Evolutionary conservation across 1,140 invertebrate genomes (phyloP).

Genomic region (Laodelphax striatellus): DNA sequence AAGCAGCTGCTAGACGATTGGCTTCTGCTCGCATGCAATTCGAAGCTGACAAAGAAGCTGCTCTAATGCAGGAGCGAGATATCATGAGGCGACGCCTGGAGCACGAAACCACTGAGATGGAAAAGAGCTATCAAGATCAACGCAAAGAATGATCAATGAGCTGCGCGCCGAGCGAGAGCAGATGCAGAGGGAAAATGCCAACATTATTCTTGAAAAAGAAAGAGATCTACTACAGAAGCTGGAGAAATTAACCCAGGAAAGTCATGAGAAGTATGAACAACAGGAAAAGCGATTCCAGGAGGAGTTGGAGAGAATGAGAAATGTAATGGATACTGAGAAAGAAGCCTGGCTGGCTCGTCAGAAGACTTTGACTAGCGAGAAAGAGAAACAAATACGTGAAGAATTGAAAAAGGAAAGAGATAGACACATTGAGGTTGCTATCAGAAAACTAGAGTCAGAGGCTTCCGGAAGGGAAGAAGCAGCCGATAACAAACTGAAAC

Average conservation of each 20-base stretch:
- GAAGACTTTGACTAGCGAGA: slow-evolving; percentile 37
- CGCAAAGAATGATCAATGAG: slow-evolving; percentile 38
- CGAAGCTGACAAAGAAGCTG: slow-evolving; percentile 35
- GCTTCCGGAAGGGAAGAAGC: slow-evolving; percentile 39
- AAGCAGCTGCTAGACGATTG: slow-evolving; percentile 37
- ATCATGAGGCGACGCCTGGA: slow-evolving; percentile 33
- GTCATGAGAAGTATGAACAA: slow-evolving; percentile 14
- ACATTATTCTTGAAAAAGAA: slow-evolving; percentile 16
- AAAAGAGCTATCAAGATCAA: slow-evolving; percentile 40
- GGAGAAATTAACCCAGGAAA: slow-evolving; percentile 17
- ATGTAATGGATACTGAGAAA: slow-evolving; percentile 41
- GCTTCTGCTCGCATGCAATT: slow-evolving; percentile 36
- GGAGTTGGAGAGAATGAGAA: slow-evolving; percentile 41
- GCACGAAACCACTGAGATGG: slow-evolving; percentile 39
- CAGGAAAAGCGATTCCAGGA: background rate
- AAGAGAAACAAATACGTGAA: slow-evolving; percentile 43
- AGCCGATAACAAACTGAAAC: slow-evolving; percentile 46
- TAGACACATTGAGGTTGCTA: slow-evolving; percentile 50
- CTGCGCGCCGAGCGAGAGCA: slow-evolving; percentile 35
- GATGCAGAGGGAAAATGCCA: slow-evolving; percentile 28
- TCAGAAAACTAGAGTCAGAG: slow-evolving; percentile 48
- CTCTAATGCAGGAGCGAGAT: slow-evolving; percentile 36
- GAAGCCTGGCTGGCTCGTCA: slow-evolving; percentile 41
- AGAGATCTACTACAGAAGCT: slow-evolving; percentile 17
- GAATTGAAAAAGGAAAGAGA: slow-evolving; percentile 48